Conservation (phyloP, 2,797 vertebrate species). For the Xenentodon cancila region DNA sequence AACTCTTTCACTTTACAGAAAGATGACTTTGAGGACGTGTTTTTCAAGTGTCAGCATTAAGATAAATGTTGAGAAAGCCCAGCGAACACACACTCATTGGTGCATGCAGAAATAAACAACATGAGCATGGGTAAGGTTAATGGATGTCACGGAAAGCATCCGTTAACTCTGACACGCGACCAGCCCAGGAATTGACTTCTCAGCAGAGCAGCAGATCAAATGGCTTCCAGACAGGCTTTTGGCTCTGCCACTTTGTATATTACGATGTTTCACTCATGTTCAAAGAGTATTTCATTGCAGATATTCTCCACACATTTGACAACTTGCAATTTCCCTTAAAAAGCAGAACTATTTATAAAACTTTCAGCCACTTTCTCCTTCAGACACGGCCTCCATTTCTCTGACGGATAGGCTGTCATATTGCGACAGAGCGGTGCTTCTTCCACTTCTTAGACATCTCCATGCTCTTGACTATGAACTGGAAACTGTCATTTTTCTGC, state of each 20-base stretch:
- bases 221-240: constrained; percentile 49
- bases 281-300: constrained; percentile 48
- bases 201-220: constrained; percentile 41
- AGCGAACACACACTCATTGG: constrained; percentile 11
- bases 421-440: constrained; percentile 78
- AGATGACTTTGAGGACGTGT: not conserved
- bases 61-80: constrained; percentile 5
- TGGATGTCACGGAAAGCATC: constrained; percentile 36
- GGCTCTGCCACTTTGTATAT: constrained; percentile 62
- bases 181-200: constrained; percentile 40
- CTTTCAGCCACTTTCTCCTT: constrained; percentile 80
- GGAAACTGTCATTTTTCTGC: constrained; percentile 67
- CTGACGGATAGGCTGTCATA: constrained; percentile 90
- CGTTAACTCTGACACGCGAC: constrained; percentile 35
- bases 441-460: constrained; percentile 84
- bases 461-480: constrained; percentile 71
- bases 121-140: constrained; percentile 44
- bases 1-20: not conserved
- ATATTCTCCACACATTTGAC: constrained; percentile 73
- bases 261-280: constrained; percentile 75
- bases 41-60: constrained; percentile 1
- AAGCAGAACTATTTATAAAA: constrained; percentile 81
- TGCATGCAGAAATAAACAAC: constrained; percentile 20
- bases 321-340: constrained; percentile 81
- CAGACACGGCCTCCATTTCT: constrained; percentile 87